Evolutionary conservation across 2,888 invertebrate genomes (phyloP), one percentile per base, ranked within the genome.

Genomic region (Pyrocoelia pectoralis): DNA sequence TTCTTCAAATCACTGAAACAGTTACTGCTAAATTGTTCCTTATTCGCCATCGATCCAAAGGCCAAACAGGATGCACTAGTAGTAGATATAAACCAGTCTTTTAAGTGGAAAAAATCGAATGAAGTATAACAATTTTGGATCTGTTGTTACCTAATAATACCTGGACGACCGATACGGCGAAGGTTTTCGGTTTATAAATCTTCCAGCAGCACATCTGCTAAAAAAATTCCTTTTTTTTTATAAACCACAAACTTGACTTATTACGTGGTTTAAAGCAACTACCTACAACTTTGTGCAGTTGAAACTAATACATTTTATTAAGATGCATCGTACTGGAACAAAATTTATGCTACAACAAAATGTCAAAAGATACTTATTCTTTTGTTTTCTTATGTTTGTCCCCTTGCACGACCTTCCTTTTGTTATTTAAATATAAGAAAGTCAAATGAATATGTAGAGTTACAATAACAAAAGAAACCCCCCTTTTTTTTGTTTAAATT

Each of bases 341-440:
- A 18, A 46, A 46, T 46, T 46, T 46, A 46, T 18, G 15, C 46
- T 46, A 46, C 46, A 17, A 18, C 43, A 3, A 43, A 43, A 15
- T 46, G 46, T 18, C 8, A 46, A 17, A 46, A 17, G 46, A 17
- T 18, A n/a, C n/a, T n/a, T n/a, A 18, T 46, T 46, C 46, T 46
- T 43, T 46, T 46, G 46, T 46, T 46, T 17, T 46, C 18, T 14
- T 33, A 46, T 46, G 1, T 46, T 46, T 46, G 46, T 46, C 43
- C 12, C 17, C 14, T 43, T 43, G 43, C 13, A 5, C 18, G 46
- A 46, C 46, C 46, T 46, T 46, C 10, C 46, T 46, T 46, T 46
- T 46, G 46, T 46, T 46, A 43, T 46, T 17, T 4, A 18, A 46
- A 17, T 15, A 6, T n/a, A 33, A 2, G n/a, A 33, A 33, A 33